Base-by-base conservation (phyloP, 2,888 invertebrate species). In the Teinopalpus imperialis region DNA sequence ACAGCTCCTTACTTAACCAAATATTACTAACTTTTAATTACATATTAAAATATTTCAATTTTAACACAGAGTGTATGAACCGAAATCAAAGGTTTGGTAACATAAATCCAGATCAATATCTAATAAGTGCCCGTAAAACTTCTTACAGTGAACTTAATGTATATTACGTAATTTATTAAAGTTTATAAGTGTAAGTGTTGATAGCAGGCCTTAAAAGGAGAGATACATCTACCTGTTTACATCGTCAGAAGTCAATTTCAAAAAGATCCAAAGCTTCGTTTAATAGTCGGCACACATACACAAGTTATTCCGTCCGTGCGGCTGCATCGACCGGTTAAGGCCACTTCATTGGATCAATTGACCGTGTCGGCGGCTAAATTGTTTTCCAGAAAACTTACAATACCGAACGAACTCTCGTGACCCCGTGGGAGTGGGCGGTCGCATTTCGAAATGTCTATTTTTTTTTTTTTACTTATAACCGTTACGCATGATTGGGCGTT, bases 331-430 rank as follows among this genome's bases (percentile, higher is more conserved):
- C 45, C 45, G 46, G 46, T 30, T 32, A 16, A 36, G 47, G 30
- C 47, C 46, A 30, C 41, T 59, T 76, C 64, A 72, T 67, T 67
- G 69, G 63, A 52, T 70, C 81, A 80, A 82, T 82, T 82, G 81
- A 69, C 61, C 76, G 70, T 78, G 69, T 66, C 74, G 68, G 52
- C 52, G 48, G 53, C 55, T 66, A 74, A 80, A 81, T 80, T 78
- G 79, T 78, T 74, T 66, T 74, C 65, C 69, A 76, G 69, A 74
- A 76, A 76, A 69, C 67, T 63, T 58, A 66, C 61, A 59, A 52
- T 51, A 51, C 42, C 34, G 32, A 46, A 47, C 47, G 74, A 79
- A 72, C 79, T 68, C 64, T 3, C 1, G 12, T 74, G 76, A 80
- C 72, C 81, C 58, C 69, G 64, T 74, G 79, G 61, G 76, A 76